Percentiles rank a stretch among this genome's conserved stretches.
Conservation (phyloP, 2,888 invertebrate genomes). For the Drosophila koepferae region DNA sequence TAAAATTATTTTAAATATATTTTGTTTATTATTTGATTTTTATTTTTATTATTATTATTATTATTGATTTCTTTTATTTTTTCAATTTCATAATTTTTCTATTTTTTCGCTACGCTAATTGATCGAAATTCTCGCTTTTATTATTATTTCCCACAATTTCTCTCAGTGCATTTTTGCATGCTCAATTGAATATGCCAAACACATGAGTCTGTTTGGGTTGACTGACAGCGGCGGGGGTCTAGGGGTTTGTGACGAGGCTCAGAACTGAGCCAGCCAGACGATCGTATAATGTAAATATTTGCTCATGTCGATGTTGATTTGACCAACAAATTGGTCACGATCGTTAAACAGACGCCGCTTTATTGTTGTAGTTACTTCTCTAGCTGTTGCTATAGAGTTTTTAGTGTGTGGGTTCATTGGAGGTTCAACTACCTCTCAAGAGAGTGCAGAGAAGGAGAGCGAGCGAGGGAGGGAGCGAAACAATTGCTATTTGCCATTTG, state of each 20-base stretch:
- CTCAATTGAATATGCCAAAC: constrained; percentile 69
- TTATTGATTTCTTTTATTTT: no score
- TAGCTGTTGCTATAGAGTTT: constrained; percentile 21
- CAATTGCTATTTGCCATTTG: constrained; percentile 59
- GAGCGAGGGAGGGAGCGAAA: not conserved
- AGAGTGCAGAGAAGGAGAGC: not conserved
- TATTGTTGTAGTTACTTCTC: constrained; percentile 5
- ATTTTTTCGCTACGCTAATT: not conserved
- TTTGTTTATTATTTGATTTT: no score
- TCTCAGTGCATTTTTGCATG: constrained; percentile 33
- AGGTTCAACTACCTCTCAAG: constrained; percentile 51
- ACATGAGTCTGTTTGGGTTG: constrained; percentile 51
- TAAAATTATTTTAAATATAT: no score
- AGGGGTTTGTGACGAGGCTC: not conserved
- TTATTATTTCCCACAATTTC: not conserved
- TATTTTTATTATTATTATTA: no score
- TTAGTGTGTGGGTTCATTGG: constrained; percentile 31
- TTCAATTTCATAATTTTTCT: no score
- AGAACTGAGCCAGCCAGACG: constrained; percentile 24
- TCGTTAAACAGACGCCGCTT: constrained; percentile 72
- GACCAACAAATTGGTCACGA: constrained; percentile 81
- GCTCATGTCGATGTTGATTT: constrained; percentile 64
- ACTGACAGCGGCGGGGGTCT: not conserved
- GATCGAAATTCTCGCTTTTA: not conserved
- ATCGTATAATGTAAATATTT: constrained; percentile 71